Base-by-base conservation (phyloP, 2,888 invertebrate species). In the Stramonita haemastoma region DNA sequence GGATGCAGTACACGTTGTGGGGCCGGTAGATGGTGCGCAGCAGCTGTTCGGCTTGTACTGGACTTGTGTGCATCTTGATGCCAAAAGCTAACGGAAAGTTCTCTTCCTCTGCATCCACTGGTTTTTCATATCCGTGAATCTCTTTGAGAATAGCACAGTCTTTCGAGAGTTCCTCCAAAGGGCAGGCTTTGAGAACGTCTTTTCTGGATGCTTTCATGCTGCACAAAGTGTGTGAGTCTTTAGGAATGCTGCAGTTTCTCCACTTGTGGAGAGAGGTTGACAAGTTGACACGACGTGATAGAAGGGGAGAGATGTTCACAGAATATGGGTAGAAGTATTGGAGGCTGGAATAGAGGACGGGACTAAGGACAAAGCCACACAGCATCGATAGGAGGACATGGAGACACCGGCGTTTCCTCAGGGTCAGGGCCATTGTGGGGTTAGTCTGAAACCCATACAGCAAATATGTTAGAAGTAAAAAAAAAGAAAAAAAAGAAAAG, bases 1-100 rank as follows among this genome's bases (percentile, higher is more conserved):
- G 95, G 22, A 96, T 92, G 90, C 96, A 96, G 91, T 95, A 96
- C 34, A 93, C 89, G 90, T 96, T 95, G 87, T 95, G 95, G 13
- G 94, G 94, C 19, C 94, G 90, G 90, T 95, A 95, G 46, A 96
- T 94, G 11, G 93, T 91, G 26, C 95, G 91, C 26, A 95, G 91
- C 19, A 95, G 89, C 34, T 94, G 92, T 86, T 94, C 94, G 0
- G 89, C 87, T 87, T 90, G 90, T 46, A 93, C 92, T 0, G 92
- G 91, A 29, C 89, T 86, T 17, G 89, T 92, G 90, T 94, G 93
- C 90, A 94, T 92, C 87, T 94, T 93, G 32, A 95, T 93, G 19
- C 92, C 91, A 91, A 94, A 95, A 0, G 95, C 95, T 17, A 95
- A 86, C 0, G 95, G 95, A 89, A 93, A 95, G 11, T 87, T 87